These are phyloP conservation scores for Mylabris sibirica DNA, from an alignment of 2,888 invertebrate species.

Conservation along the genomic window DNA sequence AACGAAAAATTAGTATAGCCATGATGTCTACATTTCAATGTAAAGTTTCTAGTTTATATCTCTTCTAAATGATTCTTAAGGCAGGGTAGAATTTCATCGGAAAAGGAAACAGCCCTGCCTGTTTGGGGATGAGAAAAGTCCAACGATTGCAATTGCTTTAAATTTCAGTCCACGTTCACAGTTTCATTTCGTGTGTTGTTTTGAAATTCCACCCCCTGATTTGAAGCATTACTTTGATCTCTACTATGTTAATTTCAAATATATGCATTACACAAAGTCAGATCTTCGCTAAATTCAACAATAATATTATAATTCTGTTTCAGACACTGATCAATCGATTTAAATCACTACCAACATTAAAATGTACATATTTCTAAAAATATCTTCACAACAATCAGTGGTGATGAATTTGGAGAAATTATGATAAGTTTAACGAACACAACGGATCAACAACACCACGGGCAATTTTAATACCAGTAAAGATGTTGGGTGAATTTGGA, in stretches of 20 bases:
- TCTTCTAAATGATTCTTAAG: too few relatives aligned
- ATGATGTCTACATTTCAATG: too few relatives aligned
- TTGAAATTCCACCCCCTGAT: neutral
- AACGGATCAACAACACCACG: neutral
- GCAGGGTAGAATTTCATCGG: neutral
- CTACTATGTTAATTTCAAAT: neutral
- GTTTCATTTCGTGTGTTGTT: neutral
- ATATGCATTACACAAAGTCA: neutral
- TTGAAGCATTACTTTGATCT: neutral
- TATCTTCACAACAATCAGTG: neutral
- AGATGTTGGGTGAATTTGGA: constrained; percentile 4
- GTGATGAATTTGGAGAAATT: neutral
- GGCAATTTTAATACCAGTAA: neutral
- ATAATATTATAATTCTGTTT: neutral
- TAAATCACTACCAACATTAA: neutral
- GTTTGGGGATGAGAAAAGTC: neutral
- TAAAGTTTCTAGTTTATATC: too few relatives aligned
- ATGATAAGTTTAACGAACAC: neutral
- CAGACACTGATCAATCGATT: neutral
- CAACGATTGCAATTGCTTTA: neutral
- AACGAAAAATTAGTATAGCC: too few relatives aligned
- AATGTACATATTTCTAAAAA: neutral
- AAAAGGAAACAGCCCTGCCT: too few relatives aligned
- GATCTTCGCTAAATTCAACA: neutral
- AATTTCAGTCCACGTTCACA: neutral